Percentiles rank a stretch among this genome's conserved stretches.
Conservation (phyloP, 2,888 invertebrate species). For the Entomobrya proxima region DNA sequence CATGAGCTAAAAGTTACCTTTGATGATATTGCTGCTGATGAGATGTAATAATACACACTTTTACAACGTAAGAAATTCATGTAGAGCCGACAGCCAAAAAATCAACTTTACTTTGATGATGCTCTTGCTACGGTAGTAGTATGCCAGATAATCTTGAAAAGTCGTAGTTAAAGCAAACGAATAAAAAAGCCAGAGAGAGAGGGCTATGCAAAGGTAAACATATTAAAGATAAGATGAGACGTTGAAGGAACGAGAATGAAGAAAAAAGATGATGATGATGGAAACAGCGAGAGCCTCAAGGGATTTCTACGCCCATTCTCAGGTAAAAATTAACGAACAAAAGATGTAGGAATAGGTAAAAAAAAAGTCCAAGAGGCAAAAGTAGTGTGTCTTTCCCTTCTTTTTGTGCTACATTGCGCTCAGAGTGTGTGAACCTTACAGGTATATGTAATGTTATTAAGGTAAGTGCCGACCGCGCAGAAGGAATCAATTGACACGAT, state of each 20-base stretch:
- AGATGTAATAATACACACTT: slow-evolving; percentile 16
- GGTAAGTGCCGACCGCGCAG: slow-evolving; percentile 49
- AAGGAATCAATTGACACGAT: slow-evolving; percentile 68
- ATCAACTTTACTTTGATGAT: slow-evolving; percentile 18
- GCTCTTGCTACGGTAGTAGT: no score
- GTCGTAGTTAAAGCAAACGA: no score
- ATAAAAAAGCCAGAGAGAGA: background rate
- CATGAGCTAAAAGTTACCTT: slow-evolving; percentile 44
- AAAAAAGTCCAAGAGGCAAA: slow-evolving; percentile 61
- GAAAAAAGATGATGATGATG: slow-evolving; percentile 30
- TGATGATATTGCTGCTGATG: slow-evolving; percentile 23
- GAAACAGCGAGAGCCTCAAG: slow-evolving; percentile 58
- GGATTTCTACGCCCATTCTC: slow-evolving; percentile 57
- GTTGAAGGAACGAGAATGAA: slow-evolving; percentile 12
- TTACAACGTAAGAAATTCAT: slow-evolving; percentile 25
- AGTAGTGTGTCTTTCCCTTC: background rate
- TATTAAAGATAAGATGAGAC: background rate
- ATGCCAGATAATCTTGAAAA: no score
- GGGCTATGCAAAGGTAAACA: background rate
- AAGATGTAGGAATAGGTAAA: slow-evolving; percentile 26
- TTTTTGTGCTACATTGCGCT: background rate
- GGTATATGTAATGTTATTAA: slow-evolving; percentile 10
- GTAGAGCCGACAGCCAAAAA: slow-evolving; percentile 23
- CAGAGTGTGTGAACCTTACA: slow-evolving; percentile 51
- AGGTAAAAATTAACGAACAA: slow-evolving; percentile 65